Evolutionary conservation across 2,113 vertebrate genomes (phyloP).

Genomic region (Cebus imitator): DNA sequence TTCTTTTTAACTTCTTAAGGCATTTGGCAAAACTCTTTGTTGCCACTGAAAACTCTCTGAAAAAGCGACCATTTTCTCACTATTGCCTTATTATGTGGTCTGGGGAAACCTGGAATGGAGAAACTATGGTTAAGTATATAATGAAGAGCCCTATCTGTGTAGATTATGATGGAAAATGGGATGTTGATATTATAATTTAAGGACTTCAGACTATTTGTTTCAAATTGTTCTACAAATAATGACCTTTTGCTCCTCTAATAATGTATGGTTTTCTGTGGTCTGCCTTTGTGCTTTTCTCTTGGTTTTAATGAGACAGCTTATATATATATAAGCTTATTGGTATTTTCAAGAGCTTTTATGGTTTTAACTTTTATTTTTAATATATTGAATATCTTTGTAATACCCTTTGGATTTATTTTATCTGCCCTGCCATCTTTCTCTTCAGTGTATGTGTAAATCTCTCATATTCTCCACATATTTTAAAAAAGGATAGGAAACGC

Average conservation of each 20-base stretch:
- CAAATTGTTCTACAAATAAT: not conserved
- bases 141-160: not conserved
- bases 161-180: not conserved
- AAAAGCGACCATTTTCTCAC: not conserved
- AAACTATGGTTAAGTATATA: not conserved
- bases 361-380: not conserved
- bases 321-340: not conserved
- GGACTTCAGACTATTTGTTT: not conserved
- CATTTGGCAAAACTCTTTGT: not conserved
- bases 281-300: not conserved
- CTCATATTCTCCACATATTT: not conserved
- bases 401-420: not conserved
- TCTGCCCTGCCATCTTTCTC: not conserved
- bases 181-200: not conserved
- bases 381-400: not conserved
- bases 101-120: not conserved
- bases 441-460: not conserved
- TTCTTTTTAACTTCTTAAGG: not conserved
- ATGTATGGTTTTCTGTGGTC: not conserved
- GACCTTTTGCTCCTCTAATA: not conserved
- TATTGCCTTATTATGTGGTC: not conserved
- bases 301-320: not conserved
- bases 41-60: not conserved
- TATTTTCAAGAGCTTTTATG: not conserved
- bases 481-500: not conserved